phyloP scores from a whole-genome alignment of 37 sponge, comb jelly and placozoan species.

The Lycopodina hypogea region DNA sequence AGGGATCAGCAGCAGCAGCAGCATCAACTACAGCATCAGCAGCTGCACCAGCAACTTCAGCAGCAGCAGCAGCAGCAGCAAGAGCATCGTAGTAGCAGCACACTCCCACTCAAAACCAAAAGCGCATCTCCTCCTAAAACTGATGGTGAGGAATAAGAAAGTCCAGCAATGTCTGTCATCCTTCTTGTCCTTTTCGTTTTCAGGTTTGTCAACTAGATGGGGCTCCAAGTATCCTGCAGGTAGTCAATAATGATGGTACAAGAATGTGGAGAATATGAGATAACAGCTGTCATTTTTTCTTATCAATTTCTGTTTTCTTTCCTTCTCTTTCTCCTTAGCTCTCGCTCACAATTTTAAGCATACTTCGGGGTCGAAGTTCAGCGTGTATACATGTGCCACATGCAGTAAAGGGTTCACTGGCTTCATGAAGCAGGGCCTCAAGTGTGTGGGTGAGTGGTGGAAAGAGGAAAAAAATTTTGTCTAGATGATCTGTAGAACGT shows the following conservation, averaged over 20 bases:
- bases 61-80: neutral
- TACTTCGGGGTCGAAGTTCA: conserved; percentile 3
- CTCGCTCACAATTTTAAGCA: conserved; percentile 26
- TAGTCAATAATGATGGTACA: neutral
- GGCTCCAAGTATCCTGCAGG: conserved; percentile 1
- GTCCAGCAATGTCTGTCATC: too few relatives aligned
- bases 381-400: conserved; percentile 32
- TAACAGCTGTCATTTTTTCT: too few relatives aligned
- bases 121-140: neutral
- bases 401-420: conserved; percentile 76
- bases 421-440: conserved; percentile 70
- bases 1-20: conserved; percentile 6
- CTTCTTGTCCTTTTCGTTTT: too few relatives aligned
- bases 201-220: neutral
- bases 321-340: neutral
- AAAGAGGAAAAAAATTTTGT: too few relatives aligned
- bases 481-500: too few relatives aligned
- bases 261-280: too few relatives aligned
- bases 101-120: neutral
- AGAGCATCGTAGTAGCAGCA: neutral
- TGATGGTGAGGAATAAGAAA: neutral
- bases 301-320: neutral
- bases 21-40: neutral
- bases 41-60: neutral
- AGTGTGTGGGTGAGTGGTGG: conserved; percentile 62